These are phyloP conservation scores for Paratilapia polleni DNA, from an alignment of 2,113 vertebrate genomes.

Conservation along the genomic window DNA sequence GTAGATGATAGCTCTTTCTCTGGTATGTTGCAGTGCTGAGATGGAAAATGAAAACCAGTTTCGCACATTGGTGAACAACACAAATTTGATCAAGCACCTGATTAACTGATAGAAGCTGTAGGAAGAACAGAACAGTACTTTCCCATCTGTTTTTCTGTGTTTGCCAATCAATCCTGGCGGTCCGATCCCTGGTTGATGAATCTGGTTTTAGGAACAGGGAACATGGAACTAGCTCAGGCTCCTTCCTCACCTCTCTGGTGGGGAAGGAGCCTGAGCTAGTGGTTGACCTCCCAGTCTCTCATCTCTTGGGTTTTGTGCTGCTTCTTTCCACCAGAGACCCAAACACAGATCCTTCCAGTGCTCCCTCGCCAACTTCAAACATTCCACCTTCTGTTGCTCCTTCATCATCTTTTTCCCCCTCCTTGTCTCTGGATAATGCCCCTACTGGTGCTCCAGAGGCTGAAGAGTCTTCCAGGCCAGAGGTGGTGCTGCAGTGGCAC, in stretches of 20 bases:
- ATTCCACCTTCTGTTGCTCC: not conserved
- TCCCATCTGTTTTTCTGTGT: not conserved
- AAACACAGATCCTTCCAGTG: not conserved
- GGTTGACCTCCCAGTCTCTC: too few relatives aligned
- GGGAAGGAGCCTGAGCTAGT: too few relatives aligned
- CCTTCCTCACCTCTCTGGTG: too few relatives aligned
- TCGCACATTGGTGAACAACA: not conserved
- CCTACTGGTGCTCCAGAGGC: not conserved
- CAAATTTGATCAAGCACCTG: not conserved
- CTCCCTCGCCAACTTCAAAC: not conserved
- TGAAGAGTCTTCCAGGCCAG: slow-evolving; percentile 5
- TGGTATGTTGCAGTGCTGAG: not conserved
- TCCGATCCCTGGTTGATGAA: too few relatives aligned
- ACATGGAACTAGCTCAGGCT: too few relatives aligned
- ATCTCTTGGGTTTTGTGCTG: not conserved
- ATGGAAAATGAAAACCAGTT: slow-evolving; percentile 15
- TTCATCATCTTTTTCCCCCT: slow-evolving; percentile 4
- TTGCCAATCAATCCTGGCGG: not conserved
- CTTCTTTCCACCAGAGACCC: slow-evolving; percentile 18
- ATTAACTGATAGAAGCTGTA: not conserved
- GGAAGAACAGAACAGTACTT: not conserved
- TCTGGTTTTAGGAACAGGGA: too few relatives aligned
- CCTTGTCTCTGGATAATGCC: not conserved
- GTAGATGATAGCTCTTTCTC: not conserved
- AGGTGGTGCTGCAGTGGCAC: slow-evolving; percentile 65